phyloP scores from a whole-genome alignment of 2,113 vertebrate genomes.

The Promerops cafer region DNA sequence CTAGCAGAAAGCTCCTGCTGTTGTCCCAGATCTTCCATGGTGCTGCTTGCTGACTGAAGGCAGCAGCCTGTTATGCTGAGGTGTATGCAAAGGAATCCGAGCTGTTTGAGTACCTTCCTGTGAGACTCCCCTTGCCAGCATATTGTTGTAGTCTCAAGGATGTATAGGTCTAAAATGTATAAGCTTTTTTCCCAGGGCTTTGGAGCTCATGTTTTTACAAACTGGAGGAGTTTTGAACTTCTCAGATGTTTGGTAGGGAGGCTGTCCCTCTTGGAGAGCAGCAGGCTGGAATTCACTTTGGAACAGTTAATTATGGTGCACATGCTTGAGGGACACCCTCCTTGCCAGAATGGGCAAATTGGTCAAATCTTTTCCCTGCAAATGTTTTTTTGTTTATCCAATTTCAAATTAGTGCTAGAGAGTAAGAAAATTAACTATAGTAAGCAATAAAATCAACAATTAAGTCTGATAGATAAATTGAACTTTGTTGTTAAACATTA shows the following conservation, averaged over 20 bases:
- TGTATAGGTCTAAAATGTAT: neutral
- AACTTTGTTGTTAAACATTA: neutral
- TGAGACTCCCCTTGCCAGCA: neutral
- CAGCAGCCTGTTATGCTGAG: neutral
- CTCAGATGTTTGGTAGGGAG: neutral
- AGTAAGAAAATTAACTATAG: neutral
- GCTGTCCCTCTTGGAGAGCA: neutral
- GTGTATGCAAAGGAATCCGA: neutral
- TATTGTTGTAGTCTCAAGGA: neutral
- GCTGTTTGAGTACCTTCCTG: neutral
- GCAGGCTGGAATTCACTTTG: neutral
- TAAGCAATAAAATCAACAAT: slow-evolving; percentile 3
- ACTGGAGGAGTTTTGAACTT: neutral
- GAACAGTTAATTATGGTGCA: neutral
- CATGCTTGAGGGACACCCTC: neutral
- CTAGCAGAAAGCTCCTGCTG: neutral
- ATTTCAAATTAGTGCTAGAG: neutral
- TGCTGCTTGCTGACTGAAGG: neutral
- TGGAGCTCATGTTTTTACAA: neutral
- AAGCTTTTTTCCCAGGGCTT: neutral
- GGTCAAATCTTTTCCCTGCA: neutral
- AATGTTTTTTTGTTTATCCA: neutral
- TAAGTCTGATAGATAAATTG: neutral
- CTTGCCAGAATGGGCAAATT: neutral
- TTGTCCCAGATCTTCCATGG: neutral